Evolutionary conservation across 2,888 invertebrate genomes (phyloP), one percentile per base, ranked within the genome.

Genomic region (Bimastos eiseni): DNA sequence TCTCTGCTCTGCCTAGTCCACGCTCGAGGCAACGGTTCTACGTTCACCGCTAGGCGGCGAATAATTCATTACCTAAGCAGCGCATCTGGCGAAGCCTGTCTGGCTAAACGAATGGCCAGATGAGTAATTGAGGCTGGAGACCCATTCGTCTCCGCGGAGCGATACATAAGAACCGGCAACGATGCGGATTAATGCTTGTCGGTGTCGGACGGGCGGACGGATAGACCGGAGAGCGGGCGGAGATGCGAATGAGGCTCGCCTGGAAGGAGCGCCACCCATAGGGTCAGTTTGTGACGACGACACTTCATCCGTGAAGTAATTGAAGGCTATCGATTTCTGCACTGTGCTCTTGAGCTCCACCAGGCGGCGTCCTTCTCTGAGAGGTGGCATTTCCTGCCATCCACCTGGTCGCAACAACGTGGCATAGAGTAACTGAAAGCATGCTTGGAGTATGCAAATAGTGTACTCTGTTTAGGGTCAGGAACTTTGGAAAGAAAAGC

Each of bases 231-330:
- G 15, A 11, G 17, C 70, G 70, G 70, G 70, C 70, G 70, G 70
- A 70, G 70, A 70, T 70, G 70, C 70, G 70, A 6, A 70, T 70
- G 30, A 70, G 70, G 11, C 30, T n/a, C 70, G 30, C 30, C 30
- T 70, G 70, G 30, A 70, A n/a, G 70, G 70, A 70, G n/a, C 70
- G 70, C n/a, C 70, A 70, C 70, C 70, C 70, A 70, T 86, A 86
- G 86, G 37, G 37, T 34, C 86, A 86, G 86, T 86, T 86, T 86
- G 86, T 36, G 86, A 86, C 86, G 86, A 86, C 86, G 86, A 86
- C 86, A 86, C 86, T 86, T 86, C 86, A 86, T 86, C 37, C 86
- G n/a, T 86, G 86, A 37, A 86, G 86, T 86, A 86, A 86, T 86
- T 86, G 86, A 37, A 86, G 21, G 21, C 86, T 86, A 86, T 86